Percentiles rank a stretch among this genome's conserved stretches.
Evolutionary conservation across 2,888 invertebrate genomes (phyloP).

Genomic region (Hirtodrosophila confusa): DNA sequence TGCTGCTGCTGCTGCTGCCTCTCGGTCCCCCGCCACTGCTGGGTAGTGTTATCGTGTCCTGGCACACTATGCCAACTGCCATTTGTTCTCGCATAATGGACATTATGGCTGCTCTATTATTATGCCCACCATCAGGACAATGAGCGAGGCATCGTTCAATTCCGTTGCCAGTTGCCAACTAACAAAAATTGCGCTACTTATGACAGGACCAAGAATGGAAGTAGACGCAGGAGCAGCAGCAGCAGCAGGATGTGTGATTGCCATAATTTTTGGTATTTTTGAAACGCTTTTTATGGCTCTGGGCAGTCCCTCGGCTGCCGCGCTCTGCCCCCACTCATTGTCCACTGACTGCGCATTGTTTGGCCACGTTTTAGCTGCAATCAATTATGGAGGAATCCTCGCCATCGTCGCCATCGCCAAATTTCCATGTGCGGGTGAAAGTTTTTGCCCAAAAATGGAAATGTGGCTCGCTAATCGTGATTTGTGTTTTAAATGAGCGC

Average conservation of each 20-base stretch:
- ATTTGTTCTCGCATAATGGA: conserved; percentile 84
- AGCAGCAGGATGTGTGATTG: conserved; percentile 26
- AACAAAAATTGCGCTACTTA: conserved; percentile 37
- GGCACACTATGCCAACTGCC: conserved; percentile 71
- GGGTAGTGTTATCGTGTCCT: conserved; percentile 55
- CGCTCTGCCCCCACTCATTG: conserved; percentile 28
- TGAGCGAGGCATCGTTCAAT: conserved; percentile 47
- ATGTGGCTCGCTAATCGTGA: conserved; percentile 67
- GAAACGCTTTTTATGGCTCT: conserved; percentile 37
- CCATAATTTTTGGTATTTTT: conserved; percentile 71
- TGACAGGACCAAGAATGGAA: neutral
- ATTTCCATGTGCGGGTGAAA: conserved; percentile 42
- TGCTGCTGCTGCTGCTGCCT: conserved; percentile 1
- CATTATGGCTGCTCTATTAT: conserved; percentile 82
- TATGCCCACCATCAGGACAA: conserved; percentile 63
- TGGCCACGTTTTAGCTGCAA: conserved; percentile 51
- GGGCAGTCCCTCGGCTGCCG: conserved; percentile 12
- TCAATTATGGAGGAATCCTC: conserved; percentile 51
- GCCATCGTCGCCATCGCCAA: conserved; percentile 14
- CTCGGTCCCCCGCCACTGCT: conserved; percentile 1
- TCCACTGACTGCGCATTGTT: conserved; percentile 52
- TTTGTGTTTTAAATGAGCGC: conserved; percentile 68
- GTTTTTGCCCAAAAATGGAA: conserved; percentile 43
- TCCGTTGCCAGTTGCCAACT: conserved; percentile 35
- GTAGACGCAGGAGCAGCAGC: neutral